Evolutionary conservation across 2,797 vertebrate species (phyloP).

Genomic region (Enteromius unitaeniatus): DNA sequence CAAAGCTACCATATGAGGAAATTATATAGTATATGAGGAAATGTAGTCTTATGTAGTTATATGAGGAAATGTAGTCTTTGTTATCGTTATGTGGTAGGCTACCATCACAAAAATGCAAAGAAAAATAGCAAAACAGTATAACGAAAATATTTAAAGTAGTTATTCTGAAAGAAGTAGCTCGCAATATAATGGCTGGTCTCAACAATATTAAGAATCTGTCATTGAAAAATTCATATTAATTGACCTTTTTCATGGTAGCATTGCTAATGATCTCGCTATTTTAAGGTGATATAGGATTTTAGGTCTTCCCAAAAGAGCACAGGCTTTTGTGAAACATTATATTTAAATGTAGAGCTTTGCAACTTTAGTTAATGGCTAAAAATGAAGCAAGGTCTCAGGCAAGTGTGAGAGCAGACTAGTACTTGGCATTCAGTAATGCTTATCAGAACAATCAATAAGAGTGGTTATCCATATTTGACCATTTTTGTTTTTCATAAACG

Average conservation of each 20-base stretch:
- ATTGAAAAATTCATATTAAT: background rate
- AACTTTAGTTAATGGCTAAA: background rate
- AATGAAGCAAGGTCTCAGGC: background rate
- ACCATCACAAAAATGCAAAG: background rate
- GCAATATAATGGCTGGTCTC: background rate
- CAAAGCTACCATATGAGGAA: background rate
- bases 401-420: background rate
- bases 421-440: background rate
- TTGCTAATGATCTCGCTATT: background rate
- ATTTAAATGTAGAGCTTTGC: background rate
- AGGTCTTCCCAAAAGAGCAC: background rate
- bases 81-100: background rate
- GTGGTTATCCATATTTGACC: background rate
- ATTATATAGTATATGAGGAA: background rate
- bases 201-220: background rate
- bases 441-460: background rate
- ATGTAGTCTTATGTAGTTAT: background rate
- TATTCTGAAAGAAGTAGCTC: background rate
- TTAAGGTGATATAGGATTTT: background rate
- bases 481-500: slow-evolving; percentile 11
- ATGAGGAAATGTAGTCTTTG: background rate
- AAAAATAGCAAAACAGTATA: background rate
- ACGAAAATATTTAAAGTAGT: background rate
- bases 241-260: too few relatives aligned
- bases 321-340: background rate